Percentiles rank a stretch among this genome's conserved stretches.
These are phyloP conservation scores for Pachycephus smyrnensis DNA, from an alignment of 2,888 invertebrate species.

Conservation along the genomic window DNA sequence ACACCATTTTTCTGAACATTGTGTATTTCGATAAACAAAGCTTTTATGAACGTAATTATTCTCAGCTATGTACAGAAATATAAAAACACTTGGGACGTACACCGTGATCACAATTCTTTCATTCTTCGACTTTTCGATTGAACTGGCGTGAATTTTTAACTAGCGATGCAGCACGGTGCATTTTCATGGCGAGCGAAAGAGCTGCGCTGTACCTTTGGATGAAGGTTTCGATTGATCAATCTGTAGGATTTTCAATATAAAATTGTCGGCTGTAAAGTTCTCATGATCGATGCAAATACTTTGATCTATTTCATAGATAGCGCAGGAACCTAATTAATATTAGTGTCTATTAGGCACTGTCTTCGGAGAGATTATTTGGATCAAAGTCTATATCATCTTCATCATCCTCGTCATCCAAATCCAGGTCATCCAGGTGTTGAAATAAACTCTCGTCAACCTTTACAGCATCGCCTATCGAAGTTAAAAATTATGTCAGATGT, in stretches of 20 bases:
- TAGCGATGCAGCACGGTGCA: neutral
- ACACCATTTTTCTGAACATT: neutral
- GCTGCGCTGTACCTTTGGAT: neutral
- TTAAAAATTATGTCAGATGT: slow-evolving; percentile 19
- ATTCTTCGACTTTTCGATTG: neutral
- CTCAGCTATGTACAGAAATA: slow-evolving; percentile 20
- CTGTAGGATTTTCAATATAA: neutral
- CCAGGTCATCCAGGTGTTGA: slow-evolving; percentile 88
- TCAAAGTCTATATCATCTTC: slow-evolving; percentile 75
- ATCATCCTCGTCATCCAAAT: slow-evolving; percentile 77
- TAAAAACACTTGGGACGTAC: slow-evolving; percentile 13
- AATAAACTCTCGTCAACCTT: slow-evolving; percentile 95
- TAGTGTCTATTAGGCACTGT: slow-evolving; percentile 50
- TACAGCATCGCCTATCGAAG: slow-evolving; percentile 77
- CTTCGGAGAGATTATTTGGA: slow-evolving; percentile 58
- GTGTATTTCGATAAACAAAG: slow-evolving; percentile 50
- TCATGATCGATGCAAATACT: neutral
- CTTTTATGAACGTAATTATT: slow-evolving; percentile 49
- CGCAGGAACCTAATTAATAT: neutral
- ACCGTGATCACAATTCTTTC: neutral
- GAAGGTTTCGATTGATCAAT: neutral
- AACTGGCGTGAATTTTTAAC: neutral
- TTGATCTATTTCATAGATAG: neutral
- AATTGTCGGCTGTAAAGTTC: neutral
- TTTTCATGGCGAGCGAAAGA: neutral